Conservation (phyloP, 2,113 vertebrate genomes). For the Lucifuga dentata region DNA sequence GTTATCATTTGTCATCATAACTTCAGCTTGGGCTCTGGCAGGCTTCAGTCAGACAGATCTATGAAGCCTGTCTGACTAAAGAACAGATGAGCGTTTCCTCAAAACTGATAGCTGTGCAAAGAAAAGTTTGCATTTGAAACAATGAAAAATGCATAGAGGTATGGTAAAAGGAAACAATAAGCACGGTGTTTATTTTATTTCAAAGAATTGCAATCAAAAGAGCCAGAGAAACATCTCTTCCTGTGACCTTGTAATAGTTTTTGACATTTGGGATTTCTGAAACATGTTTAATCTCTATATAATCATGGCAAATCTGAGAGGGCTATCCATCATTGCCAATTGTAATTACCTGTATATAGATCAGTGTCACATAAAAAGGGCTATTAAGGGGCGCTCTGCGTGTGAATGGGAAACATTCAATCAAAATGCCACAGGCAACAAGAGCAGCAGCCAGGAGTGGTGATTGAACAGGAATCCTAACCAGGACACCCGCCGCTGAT, state of each 20-base stretch:
- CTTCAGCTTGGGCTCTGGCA: constrained; percentile 5
- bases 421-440: constrained; percentile 64
- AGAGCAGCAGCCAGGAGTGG: constrained; percentile 24
- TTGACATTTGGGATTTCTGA: constrained; percentile 64
- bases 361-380: constrained; percentile 73
- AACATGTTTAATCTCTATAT: constrained; percentile 76
- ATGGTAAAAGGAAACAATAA: background rate
- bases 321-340: constrained; percentile 72
- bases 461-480: constrained; percentile 59
- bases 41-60: constrained; percentile 24
- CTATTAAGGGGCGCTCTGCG: constrained; percentile 48
- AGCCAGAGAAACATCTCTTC: constrained; percentile 17
- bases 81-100: constrained; percentile 32
- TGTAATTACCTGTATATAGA: constrained; percentile 76
- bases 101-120: constrained; percentile 1
- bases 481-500: constrained; percentile 41
- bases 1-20: constrained; percentile 1
- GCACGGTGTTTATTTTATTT: background rate
- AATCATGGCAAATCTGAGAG: constrained; percentile 64
- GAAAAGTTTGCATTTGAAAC: constrained; percentile 9
- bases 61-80: constrained; percentile 32
- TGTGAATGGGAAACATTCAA: constrained; percentile 68
- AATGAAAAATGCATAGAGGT: background rate
- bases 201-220: constrained; percentile 18
- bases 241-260: constrained; percentile 60